Percentiles rank a stretch among this genome's conserved stretches.
Evolutionary conservation across 2,888 invertebrate species (phyloP).

Genomic region (Tenthredo notha): DNA sequence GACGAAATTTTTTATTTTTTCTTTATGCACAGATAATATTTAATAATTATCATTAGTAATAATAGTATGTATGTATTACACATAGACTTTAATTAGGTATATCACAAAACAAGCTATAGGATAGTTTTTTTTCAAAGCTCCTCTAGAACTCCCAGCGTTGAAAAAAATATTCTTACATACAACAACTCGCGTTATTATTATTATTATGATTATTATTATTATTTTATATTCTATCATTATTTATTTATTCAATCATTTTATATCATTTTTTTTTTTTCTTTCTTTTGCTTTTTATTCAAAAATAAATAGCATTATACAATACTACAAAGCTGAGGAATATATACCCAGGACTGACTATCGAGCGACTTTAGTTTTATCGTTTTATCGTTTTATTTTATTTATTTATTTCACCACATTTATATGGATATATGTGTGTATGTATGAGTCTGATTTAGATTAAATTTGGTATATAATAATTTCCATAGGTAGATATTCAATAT

Average conservation of each 20-base stretch:
- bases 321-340: constrained; percentile 40
- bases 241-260: not conserved
- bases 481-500: not conserved
- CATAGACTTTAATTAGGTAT: constrained; percentile 53
- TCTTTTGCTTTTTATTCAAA: constrained; percentile 23
- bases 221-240: constrained; percentile 6
- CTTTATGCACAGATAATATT: not conserved
- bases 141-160: constrained; percentile 35
- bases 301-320: constrained; percentile 33
- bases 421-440: not conserved
- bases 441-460: not conserved
- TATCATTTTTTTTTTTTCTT: not conserved
- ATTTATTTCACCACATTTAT: not conserved
- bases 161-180: constrained; percentile 38
- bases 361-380: not conserved
- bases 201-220: not conserved
- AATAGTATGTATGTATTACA: constrained; percentile 21
- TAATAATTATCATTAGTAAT: constrained; percentile 20
- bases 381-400: not conserved
- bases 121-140: constrained; percentile 34
- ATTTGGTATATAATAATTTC: not conserved
- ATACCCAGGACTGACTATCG: constrained; percentile 18
- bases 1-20: constrained; percentile 28
- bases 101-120: constrained; percentile 56
- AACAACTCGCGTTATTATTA: constrained; percentile 18